A percentile compares a stretch with the other conserved stretches of the same genome.
These are phyloP conservation scores for Rhabdophis nuchalis DNA, from an alignment of 2,797 vertebrate species.

Conservation along the genomic window DNA sequence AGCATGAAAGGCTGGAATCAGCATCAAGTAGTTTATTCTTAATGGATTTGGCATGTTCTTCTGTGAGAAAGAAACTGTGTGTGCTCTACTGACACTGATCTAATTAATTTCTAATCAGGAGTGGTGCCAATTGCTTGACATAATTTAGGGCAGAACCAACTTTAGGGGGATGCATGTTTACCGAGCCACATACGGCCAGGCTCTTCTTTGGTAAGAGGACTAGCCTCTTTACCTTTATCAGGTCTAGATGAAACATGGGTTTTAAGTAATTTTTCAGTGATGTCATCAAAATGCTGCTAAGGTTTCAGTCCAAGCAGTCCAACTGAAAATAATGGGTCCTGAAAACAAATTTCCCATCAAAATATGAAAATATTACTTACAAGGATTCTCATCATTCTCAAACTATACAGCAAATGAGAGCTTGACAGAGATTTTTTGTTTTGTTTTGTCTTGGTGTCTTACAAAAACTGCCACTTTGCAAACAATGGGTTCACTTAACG, in stretches of 20 bases:
- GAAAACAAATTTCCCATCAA: background rate
- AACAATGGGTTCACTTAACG: background rate
- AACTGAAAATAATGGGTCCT: background rate
- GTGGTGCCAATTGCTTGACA: constrained; percentile 40
- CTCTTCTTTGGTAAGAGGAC: constrained; percentile 23
- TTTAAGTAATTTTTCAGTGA: background rate
- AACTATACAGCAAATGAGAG: background rate
- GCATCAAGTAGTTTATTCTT: constrained; percentile 39
- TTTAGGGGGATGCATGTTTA: constrained; percentile 32
- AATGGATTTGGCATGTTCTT: constrained; percentile 38
- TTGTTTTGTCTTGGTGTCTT: background rate
- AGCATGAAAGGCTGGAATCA: constrained; percentile 28
- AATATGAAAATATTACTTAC: background rate
- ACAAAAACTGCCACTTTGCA: background rate
- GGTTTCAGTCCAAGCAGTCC: no score
- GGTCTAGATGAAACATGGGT: background rate
- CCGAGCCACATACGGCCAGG: background rate
- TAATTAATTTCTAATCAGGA: constrained; percentile 58
- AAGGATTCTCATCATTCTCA: background rate
- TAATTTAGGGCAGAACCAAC: constrained; percentile 42
- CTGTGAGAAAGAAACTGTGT: constrained; percentile 37
- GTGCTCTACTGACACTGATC: constrained; percentile 34
- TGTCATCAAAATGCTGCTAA: background rate
- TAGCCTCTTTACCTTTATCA: background rate
- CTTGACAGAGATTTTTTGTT: background rate